A percentile compares a stretch with the other conserved stretches of the same genome.
phyloP scores from a whole-genome alignment of 2,888 invertebrate genomes.

The Hirtodrosophila duncani region DNA sequence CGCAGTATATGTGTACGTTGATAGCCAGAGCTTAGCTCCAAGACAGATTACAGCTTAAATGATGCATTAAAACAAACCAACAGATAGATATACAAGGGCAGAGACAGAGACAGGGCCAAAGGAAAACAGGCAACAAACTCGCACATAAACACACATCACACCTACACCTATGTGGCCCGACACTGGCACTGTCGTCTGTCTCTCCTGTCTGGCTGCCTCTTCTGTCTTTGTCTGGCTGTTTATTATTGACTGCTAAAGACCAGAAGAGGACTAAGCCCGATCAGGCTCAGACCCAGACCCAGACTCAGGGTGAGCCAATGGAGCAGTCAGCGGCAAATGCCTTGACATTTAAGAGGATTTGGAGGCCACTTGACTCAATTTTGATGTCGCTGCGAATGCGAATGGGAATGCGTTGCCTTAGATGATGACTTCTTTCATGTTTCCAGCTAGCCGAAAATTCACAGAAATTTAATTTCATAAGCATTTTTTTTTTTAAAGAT shows the following conservation, averaged over 20 bases:
- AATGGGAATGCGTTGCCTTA: too few species aligned
- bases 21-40: conserved; percentile 41
- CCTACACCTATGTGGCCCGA: conserved; percentile 4
- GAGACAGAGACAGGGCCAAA: too few species aligned
- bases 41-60: conserved; percentile 48
- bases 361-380: conserved; percentile 3
- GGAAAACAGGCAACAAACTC: too few species aligned
- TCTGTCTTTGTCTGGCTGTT: conserved; percentile 1
- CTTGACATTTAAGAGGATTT: conserved; percentile 39
- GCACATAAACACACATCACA: conserved; percentile 3
- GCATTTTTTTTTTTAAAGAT: too few species aligned
- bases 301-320: background rate
- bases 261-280: conserved; percentile 34
- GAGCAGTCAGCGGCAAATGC: conserved; percentile 28
- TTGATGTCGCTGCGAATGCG: too few species aligned
- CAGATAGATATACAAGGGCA: conserved; percentile 2
- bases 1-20: conserved; percentile 25
- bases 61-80: conserved; percentile 46
- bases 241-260: conserved; percentile 45
- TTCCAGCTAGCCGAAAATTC: too few species aligned
- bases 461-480: too few species aligned
- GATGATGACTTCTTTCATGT: too few species aligned
- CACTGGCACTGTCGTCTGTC: too few species aligned
- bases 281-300: too few species aligned
- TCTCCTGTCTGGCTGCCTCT: too few species aligned